Base-by-base conservation (phyloP, 2,113 vertebrate genomes). In the Chauna torquata region DNA sequence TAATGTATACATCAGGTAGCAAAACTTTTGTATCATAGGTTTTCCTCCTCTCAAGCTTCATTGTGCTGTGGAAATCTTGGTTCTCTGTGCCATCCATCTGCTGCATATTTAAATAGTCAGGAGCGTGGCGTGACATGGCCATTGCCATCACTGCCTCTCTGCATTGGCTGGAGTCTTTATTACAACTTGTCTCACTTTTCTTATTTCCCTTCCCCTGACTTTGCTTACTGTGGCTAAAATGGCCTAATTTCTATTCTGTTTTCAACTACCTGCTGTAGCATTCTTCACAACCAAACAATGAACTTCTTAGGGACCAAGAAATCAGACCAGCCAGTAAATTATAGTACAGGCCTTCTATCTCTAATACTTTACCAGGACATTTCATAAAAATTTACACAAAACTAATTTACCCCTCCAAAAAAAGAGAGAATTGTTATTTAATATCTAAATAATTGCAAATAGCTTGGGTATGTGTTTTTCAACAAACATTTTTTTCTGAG, bases 401-500 rank as follows among this genome's bases (percentile, higher is more conserved):
- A 79, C 44, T 38, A 57, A 62, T 62, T 62, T 68, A 40, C 34
- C 9, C 9, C 15, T 54, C 10, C 38, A 62, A 38, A 28, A 18
- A 12, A 24, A 69, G 4, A 76, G 16, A 52, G 8, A 85, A 36
- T n/a, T 78, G 3, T 10, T 50, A 77, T 8, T 23, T 77, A 80
- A 25, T 8, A 66, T 4, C 12, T 61, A 34, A 82, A 47, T 44
- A 82, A 64, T 30, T 82, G 13, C 19, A 81, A 83, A n/a, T 47
- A 54, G 2, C 6, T 18, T 49, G 32, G 3, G 11, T 15, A 30
- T 0, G 0, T 55, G 2, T 24, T 82, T 81, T 81, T 54, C 1
- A 61, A 36, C 64, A 59, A 27, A 0, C 0, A 45, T 32, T 66
- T 11, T 27, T 34, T 61, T 75, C 54, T 84, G 38, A 1, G 6